Conservation (phyloP, 2,797 vertebrate species). For the Platyrinchus mystaceus region DNA sequence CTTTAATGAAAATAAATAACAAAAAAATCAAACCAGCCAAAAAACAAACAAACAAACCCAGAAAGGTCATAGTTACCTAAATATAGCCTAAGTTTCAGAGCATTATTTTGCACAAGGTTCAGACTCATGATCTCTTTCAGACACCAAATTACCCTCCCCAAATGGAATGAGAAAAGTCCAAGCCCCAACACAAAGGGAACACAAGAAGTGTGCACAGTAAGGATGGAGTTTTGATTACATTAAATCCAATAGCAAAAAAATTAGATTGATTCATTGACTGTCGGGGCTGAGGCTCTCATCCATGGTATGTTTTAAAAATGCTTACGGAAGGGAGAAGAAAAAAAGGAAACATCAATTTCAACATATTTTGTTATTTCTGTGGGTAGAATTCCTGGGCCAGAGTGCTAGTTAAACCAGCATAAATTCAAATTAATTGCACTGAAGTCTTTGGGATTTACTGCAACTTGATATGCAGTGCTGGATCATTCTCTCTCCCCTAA, state of each 20-base stretch:
- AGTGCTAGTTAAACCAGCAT: background rate
- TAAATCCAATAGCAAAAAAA: background rate
- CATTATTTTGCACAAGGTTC: background rate
- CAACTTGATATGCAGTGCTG: background rate
- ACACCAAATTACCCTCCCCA: background rate
- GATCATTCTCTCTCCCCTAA: background rate
- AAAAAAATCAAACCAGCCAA: too few species aligned
- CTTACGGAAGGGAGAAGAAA: background rate
- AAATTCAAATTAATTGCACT: conserved; percentile 4
- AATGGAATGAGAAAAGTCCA: background rate
- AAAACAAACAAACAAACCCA: background rate
- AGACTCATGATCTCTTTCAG: background rate
- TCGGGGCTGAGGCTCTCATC: background rate
- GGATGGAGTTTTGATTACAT: background rate
- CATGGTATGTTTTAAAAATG: background rate
- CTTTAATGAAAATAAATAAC: background rate
- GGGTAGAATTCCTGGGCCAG: background rate
- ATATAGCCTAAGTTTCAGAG: background rate
- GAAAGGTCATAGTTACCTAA: background rate
- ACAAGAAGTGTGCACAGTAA: background rate
- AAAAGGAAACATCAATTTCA: background rate
- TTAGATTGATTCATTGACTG: background rate
- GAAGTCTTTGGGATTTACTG: background rate
- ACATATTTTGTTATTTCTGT: background rate
- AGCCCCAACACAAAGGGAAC: background rate